These are phyloP conservation scores for Hyposoter dolosus DNA, from an alignment of 2,888 invertebrate genomes.

Conservation along the genomic window DNA sequence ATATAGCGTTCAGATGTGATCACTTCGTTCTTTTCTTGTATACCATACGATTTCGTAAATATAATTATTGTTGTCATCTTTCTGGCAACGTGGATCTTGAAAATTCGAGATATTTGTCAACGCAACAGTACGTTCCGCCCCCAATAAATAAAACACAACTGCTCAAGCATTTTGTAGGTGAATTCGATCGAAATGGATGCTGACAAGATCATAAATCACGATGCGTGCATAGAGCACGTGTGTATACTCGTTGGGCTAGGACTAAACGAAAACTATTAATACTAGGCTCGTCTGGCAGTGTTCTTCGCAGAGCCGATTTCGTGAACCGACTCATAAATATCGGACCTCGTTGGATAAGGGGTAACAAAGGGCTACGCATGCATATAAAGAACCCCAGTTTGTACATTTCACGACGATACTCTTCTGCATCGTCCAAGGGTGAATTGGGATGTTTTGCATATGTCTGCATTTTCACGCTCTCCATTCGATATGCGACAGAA, in stretches of 20 bases:
- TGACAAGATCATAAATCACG: conserved; percentile 83
- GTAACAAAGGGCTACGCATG: conserved; percentile 52
- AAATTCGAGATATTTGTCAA: neutral
- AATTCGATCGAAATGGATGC: conserved; percentile 76
- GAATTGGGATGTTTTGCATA: conserved; percentile 77
- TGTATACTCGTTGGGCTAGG: conserved; percentile 74
- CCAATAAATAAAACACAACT: conserved; percentile 82
- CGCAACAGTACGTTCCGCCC: conserved; percentile 74
- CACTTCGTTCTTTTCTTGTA: too few relatives aligned
- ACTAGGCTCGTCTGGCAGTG: conserved; percentile 53
- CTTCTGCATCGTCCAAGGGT: conserved; percentile 49
- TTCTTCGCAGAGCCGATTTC: conserved; percentile 4
- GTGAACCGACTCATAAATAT: conserved; percentile 58
- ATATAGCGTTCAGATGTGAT: too few relatives aligned
- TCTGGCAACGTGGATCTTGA: neutral
- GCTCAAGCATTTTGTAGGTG: conserved; percentile 20
- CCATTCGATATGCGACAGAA: conserved; percentile 55
- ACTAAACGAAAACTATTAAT: conserved; percentile 75
- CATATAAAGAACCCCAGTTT: neutral
- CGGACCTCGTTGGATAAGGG: conserved; percentile 65
- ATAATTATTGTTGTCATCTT: neutral
- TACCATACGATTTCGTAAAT: too few relatives aligned
- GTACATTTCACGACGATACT: conserved; percentile 23
- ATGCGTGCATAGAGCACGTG: conserved; percentile 84
- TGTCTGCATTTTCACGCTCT: conserved; percentile 77